These are phyloP conservation scores for Phymastichus coffea DNA, from an alignment of 1,140 invertebrate genomes.

Conservation along the genomic window DNA sequence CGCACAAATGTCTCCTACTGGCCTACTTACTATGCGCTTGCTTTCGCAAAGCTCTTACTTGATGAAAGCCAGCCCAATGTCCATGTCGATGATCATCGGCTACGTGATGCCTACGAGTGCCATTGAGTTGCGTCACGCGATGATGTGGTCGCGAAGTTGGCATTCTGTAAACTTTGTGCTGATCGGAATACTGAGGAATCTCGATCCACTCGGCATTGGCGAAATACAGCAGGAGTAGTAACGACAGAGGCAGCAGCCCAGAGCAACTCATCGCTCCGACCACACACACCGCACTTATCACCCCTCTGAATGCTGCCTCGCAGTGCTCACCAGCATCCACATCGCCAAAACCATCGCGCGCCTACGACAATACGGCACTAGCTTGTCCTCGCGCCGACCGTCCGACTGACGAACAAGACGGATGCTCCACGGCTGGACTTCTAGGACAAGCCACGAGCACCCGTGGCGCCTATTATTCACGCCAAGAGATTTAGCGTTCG, in stretches of 20 bases:
- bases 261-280: background rate
- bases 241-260: background rate
- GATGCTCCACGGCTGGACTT: background rate
- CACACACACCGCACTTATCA: background rate
- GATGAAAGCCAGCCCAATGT: background rate
- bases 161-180: conserved; percentile 42
- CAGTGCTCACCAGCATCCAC: background rate
- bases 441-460: background rate
- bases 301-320: background rate
- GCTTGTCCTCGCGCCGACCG: background rate
- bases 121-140: too few species aligned
- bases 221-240: background rate
- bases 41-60: background rate
- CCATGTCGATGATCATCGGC: background rate
- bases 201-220: conserved; percentile 45
- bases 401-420: background rate
- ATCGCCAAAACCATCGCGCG: background rate
- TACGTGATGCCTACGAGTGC: background rate
- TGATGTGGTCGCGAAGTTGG: too few species aligned
- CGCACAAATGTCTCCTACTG: too few species aligned
- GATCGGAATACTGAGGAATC: conserved; percentile 49
- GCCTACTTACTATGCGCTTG: too few species aligned
- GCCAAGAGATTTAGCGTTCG: background rate
- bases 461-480: conserved; percentile 1
- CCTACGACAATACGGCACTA: background rate